Base-by-base conservation (phyloP, 2,888 invertebrate genomes). In the Amblyjoppa proteus region DNA sequence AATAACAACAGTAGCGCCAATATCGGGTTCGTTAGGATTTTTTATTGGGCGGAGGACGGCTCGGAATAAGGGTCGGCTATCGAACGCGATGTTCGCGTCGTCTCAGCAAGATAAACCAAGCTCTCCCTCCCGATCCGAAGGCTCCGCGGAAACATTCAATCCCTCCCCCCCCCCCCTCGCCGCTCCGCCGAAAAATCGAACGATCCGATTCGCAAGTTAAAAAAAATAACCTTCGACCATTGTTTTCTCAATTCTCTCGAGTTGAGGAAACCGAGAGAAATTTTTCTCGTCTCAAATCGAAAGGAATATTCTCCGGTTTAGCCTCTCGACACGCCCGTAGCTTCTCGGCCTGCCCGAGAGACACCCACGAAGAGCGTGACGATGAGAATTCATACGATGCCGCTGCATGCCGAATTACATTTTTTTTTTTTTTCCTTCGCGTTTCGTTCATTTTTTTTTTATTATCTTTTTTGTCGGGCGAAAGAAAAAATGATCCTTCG, bases 291-390 rank as follows among this genome's bases (percentile, higher is more conserved):
- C 34, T 34, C n/a, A 16, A 6, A 64, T 64, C 64, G 64, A 16
- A 31, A 31, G 31, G 6, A 16, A 34, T 64, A 64, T n/a, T 64
- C 34, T 53, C 7, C 16, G 49, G 31, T 31, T 31, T 25, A 31
- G 28, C 70, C 31, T 49, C 41, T 79, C 83, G 83, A 83, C 84
- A 80, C 84, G 84, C 84, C 84, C 84, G 84, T 84, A 16, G 31
- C 16, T 34, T 64, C 31, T 31, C 51, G 70, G 51, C 31, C 70
- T 31, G 51, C 16, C 64, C 20, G 20, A 20, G 66, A 78, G 73
- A 78, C 82, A 77, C 82, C 78, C 83, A 83, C 83, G 78, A 78
- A 66, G 71, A 82, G 73, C 73, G 70, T 78, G 83, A 78, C 74
- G 73, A 74, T 74, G 73, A 81, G 41, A 61, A 77, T 77, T 66